Percentiles rank a stretch among this genome's conserved stretches.
phyloP scores from a whole-genome alignment of 2,797 vertebrate genomes.

The Mastacembelus armatus region DNA sequence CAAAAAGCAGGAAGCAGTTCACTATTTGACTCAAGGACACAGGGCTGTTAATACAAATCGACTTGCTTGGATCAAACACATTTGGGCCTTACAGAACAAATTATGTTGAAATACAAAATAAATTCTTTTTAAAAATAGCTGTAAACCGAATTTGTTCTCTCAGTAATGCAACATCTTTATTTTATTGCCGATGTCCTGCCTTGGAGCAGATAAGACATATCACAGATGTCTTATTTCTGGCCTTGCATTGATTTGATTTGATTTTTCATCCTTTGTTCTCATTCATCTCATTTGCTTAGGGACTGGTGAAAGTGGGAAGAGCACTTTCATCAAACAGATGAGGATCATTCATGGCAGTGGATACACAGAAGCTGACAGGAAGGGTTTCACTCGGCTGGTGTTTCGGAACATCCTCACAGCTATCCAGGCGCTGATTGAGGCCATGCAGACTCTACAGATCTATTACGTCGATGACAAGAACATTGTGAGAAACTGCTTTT shows the following conservation, averaged over 20 bases:
- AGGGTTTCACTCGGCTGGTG: slow-evolving; percentile 84
- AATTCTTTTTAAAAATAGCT: background rate
- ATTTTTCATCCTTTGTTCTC: slow-evolving; percentile 45
- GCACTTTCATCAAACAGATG: slow-evolving; percentile 97
- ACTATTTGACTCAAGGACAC: slow-evolving; percentile 34
- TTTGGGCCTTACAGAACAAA: too few species aligned
- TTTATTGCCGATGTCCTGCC: slow-evolving; percentile 29
- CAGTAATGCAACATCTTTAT: slow-evolving; percentile 17
- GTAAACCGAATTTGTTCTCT: background rate
- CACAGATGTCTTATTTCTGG: slow-evolving; percentile 45
- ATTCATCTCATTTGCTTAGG: slow-evolving; percentile 77
- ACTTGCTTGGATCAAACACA: background rate
- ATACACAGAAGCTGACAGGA: slow-evolving; percentile 87
- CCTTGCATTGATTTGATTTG: slow-evolving; percentile 51
- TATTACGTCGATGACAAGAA: slow-evolving; percentile 83
- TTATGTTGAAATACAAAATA: background rate
- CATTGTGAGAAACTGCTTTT: slow-evolving; percentile 75
- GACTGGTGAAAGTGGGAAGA: slow-evolving; percentile 93
- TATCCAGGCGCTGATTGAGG: slow-evolving; percentile 85
- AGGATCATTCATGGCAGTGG: slow-evolving; percentile 92
- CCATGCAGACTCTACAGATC: slow-evolving; percentile 85
- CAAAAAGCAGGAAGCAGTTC: slow-evolving; percentile 21
- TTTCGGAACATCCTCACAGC: slow-evolving; percentile 89
- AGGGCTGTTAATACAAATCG: background rate
- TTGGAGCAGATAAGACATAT: slow-evolving; percentile 23